Conservation (phyloP, 2,113 vertebrate genomes). For the Trichechus manatus region DNA sequence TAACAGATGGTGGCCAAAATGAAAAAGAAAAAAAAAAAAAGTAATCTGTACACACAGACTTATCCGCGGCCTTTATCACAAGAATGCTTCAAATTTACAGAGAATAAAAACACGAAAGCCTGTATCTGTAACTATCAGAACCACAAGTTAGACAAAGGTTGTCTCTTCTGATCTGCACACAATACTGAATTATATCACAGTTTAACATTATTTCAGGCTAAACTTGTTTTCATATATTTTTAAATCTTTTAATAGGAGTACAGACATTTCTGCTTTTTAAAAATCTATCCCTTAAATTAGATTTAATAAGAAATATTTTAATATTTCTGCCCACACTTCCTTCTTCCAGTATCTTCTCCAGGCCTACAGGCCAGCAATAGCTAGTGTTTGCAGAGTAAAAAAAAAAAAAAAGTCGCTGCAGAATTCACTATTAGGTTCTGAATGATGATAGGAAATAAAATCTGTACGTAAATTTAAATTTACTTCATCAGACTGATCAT, state of each 20-base stretch:
- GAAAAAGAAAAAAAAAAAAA: constrained; percentile 14
- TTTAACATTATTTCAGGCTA: not conserved
- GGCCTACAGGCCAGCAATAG: not conserved
- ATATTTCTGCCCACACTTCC: constrained; percentile 12
- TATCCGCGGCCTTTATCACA: constrained; percentile 19
- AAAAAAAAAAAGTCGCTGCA: not conserved
- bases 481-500: not conserved
- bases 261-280: not conserved
- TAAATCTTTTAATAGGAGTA: constrained; percentile 41
- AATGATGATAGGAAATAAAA: constrained; percentile 36
- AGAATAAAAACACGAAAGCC: constrained; percentile 33
- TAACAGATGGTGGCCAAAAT: constrained; percentile 55
- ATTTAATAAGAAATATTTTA: constrained; percentile 54
- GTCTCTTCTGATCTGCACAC: not conserved
- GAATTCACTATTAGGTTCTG: not conserved
- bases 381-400: not conserved
- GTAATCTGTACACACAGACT: not conserved
- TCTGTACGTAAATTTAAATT: not conserved
- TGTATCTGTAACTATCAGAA: not conserved
- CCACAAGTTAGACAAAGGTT: constrained; percentile 20
- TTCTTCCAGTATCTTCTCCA: not conserved
- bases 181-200: not conserved
- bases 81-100: constrained; percentile 49
- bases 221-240: constrained; percentile 2
- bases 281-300: not conserved